Evolutionary conservation across 2,797 vertebrate species (phyloP), one percentile per base, ranked within the genome.

Genomic region (Zalophus californianus): DNA sequence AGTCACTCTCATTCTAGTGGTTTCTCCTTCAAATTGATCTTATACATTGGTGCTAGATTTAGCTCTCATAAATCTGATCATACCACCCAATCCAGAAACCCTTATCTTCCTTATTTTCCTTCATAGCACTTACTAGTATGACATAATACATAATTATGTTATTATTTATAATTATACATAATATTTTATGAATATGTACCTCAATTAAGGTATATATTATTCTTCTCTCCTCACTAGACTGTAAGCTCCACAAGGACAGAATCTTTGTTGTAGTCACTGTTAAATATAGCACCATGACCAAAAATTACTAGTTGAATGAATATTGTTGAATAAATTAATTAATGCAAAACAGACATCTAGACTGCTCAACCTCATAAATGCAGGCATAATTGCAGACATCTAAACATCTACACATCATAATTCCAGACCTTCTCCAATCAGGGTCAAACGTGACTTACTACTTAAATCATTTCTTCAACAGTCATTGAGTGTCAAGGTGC

Each of bases 331-430:
- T 86, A 75, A 80, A 75, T 93, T 86, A 80, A 75, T 93, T 86
- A 80, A 92, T 56, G 1, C 14, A 85, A 90, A 83, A 68, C 1
- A 94, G 50, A 84, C 25, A 94, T 91, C 21, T 82, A 97, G 89
- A 89, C 48, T 85, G 84, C 14, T 72, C 94, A 96, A 38, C 13
- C n/a, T 91, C 54, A 86, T 70, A 91, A 96, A 5, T 94, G 44
- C 60, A 93, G 79, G 54, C 72, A 82, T 64, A 94, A 94, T 3
- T 93, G 48, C 70, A 94, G 68, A 73, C 35, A 95, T 78, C 83
- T 84, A 79, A 96, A 93, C 23, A 44, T 25, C 29, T 60, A 35
- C 80, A 82, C 25, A 54, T 70, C 35, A 16, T 94, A 91, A 84
- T 15, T 88, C 68, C 62, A 87, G 70, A 88, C 41, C 12, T 86